Evolutionary conservation across 1,140 invertebrate genomes (phyloP).

Genomic region (Aphis craccivora): DNA sequence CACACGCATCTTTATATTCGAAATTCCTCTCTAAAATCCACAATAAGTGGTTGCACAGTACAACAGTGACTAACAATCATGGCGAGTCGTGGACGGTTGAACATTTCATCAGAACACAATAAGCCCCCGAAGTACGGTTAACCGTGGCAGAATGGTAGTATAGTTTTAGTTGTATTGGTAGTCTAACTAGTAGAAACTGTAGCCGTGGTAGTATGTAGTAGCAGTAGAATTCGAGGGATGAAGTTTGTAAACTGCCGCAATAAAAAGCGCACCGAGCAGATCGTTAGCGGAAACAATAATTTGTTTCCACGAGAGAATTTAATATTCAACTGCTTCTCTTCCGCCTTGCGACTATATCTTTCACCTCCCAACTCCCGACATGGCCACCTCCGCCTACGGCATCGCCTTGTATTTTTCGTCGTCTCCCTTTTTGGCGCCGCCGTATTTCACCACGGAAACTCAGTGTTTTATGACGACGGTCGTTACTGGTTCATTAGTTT

Average conservation of each 20-base stretch:
- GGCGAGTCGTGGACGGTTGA: background rate
- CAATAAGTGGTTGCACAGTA: background rate
- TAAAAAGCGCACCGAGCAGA: constrained; percentile 47
- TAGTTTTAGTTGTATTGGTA: background rate
- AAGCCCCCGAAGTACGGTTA: background rate
- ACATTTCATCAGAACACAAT: constrained; percentile 40
- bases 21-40: background rate
- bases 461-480: constrained; percentile 31
- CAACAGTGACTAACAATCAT: background rate
- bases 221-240: constrained; percentile 5
- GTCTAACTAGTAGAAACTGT: no score
- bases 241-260: constrained; percentile 47
- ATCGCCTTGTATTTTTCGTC: background rate
- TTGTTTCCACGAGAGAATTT: constrained; percentile 56
- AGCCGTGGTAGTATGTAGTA: no score
- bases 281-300: constrained; percentile 56
- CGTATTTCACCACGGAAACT: background rate
- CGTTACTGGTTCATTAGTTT: constrained; percentile 55
- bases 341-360: background rate
- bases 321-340: constrained; percentile 36
- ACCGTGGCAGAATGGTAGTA: background rate
- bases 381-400: background rate
- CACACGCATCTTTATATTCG: background rate
- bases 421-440: background rate
- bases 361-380: background rate